Percentiles rank a stretch among this genome's conserved stretches.
phyloP scores from a whole-genome alignment of 2,888 invertebrate genomes.

The Stegana nigrithorax region DNA sequence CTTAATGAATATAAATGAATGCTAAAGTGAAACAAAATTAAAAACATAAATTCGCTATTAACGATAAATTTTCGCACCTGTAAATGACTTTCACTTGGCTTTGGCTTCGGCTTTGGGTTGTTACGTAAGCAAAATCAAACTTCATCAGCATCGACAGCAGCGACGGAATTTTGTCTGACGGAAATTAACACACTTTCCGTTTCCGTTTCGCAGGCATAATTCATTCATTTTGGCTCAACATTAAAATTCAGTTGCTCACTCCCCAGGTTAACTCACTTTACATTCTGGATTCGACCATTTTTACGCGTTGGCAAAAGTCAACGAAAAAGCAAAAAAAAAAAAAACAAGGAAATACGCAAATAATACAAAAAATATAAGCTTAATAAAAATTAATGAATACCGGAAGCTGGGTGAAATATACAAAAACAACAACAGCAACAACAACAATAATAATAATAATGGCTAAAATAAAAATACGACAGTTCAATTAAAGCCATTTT shows the following conservation, averaged over 20 bases:
- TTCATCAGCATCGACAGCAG: too few species aligned
- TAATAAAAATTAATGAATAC: conserved; percentile 59
- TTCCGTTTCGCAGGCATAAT: conserved; percentile 38
- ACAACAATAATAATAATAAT: conserved; percentile 23
- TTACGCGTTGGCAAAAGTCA: too few species aligned
- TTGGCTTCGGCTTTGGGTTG: neutral
- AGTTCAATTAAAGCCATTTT: neutral
- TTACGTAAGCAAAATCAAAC: too few species aligned
- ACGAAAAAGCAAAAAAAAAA: neutral
- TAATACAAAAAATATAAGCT: conserved; percentile 46
- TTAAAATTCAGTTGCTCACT: neutral
- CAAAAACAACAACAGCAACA: conserved; percentile 30
- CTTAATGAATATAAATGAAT: too few species aligned
- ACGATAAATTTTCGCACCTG: neutral
- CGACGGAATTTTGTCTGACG: conserved; percentile 47
- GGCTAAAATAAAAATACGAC: neutral
- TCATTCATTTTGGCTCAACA: too few species aligned
- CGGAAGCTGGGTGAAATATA: conserved; percentile 59
- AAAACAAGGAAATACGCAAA: neutral
- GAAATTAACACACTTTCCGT: conserved; percentile 60
- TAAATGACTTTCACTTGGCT: neutral
- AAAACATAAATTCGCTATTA: too few species aligned
- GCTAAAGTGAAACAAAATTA: too few species aligned
- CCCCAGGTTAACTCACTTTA: neutral
- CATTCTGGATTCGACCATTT: neutral